These are phyloP conservation scores for Dromius quadrimaculatus DNA, from an alignment of 2,888 invertebrate species.

Conservation along the genomic window DNA sequence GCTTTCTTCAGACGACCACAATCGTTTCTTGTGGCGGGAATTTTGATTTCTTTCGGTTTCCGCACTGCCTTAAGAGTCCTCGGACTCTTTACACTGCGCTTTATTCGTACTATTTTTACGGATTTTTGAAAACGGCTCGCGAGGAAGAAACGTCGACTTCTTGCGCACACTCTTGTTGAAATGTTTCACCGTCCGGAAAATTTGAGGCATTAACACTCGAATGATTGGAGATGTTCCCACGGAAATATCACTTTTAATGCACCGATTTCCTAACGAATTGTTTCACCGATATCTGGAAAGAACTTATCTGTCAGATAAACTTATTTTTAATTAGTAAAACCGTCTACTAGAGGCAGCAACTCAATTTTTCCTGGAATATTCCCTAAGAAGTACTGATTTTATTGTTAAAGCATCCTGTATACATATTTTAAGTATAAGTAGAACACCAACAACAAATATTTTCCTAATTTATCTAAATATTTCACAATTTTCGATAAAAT, in stretches of 20 bases:
- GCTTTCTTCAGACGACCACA: slow-evolving; percentile 55
- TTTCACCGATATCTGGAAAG: background rate
- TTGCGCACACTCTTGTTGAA: slow-evolving; percentile 40
- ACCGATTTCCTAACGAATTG: background rate
- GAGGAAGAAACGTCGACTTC: background rate
- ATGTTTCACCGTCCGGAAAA: slow-evolving; percentile 18
- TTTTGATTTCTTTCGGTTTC: slow-evolving; percentile 53
- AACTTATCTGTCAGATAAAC: background rate
- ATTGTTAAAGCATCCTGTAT: too few relatives aligned
- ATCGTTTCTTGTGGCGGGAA: slow-evolving; percentile 50
- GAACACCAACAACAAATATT: too few relatives aligned
- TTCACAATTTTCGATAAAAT: too few relatives aligned
- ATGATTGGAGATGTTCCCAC: background rate
- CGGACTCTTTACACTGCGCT: background rate
- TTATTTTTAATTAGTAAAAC: too few relatives aligned
- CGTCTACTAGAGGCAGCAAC: background rate
- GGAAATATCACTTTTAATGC: too few relatives aligned
- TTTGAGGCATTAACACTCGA: slow-evolving; percentile 33
- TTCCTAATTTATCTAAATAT: too few relatives aligned
- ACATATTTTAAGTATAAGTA: too few relatives aligned
- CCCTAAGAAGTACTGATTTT: too few relatives aligned
- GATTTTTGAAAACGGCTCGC: background rate
- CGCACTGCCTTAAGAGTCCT: background rate
- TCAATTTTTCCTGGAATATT: too few relatives aligned
- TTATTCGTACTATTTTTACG: slow-evolving; percentile 9